These are phyloP conservation scores for Spodoptera littoralis DNA, from an alignment of 2,888 invertebrate genomes.

Conservation along the genomic window DNA sequence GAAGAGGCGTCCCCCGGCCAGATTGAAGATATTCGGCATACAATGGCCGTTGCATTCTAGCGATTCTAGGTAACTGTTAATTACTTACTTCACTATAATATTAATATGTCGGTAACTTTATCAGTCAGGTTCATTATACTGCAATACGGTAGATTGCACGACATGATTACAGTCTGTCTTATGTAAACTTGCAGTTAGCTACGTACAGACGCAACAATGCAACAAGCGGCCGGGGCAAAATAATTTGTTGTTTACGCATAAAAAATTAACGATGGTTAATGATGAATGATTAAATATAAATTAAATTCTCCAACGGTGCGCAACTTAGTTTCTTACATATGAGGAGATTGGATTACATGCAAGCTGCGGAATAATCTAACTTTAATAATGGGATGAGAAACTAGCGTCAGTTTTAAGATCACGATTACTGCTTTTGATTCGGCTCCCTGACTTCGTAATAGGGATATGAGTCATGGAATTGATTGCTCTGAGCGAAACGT, in stretches of 20 bases:
- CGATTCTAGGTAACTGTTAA: conserved; percentile 80
- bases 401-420: conserved; percentile 5
- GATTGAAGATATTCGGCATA: conserved; percentile 85
- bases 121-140: conserved; percentile 52
- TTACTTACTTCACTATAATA: conserved; percentile 34
- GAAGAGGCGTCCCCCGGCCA: conserved; percentile 84
- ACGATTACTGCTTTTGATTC: too few relatives aligned
- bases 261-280: conserved; percentile 39
- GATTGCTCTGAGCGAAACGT: too few relatives aligned
- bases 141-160: conserved; percentile 65
- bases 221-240: conserved; percentile 53
- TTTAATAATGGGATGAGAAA: conserved; percentile 1
- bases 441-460: too few relatives aligned
- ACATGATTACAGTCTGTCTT: conserved; percentile 59
- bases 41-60: conserved; percentile 88
- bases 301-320: conserved; percentile 48
- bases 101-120: conserved; percentile 47
- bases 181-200: conserved; percentile 61
- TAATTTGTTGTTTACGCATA: conserved; percentile 40
- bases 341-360: conserved; percentile 35
- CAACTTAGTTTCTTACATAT: conserved; percentile 52
- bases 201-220: conserved; percentile 46
- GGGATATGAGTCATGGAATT: too few relatives aligned
- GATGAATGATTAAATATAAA: conserved; percentile 49
- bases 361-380: conserved; percentile 26